These are phyloP conservation scores for Micoletzkya japonica DNA, from an alignment of 2,888 invertebrate species.

Conservation along the genomic window DNA sequence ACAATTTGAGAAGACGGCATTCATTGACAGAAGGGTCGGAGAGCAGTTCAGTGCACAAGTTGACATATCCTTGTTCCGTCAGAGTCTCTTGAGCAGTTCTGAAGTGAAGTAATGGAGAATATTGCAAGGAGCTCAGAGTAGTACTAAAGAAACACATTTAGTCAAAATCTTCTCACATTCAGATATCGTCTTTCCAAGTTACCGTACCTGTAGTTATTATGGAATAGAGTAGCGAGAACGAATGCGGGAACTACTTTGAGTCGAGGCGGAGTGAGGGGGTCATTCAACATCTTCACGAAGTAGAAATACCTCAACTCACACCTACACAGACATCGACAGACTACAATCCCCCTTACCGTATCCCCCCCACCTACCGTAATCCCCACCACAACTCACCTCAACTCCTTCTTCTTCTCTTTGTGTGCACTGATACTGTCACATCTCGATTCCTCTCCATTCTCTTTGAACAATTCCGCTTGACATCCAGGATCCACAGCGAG, in stretches of 20 bases:
- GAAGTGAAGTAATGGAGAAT: slow-evolving; percentile 29
- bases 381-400: no score
- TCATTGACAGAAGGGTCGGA: slow-evolving; percentile 69
- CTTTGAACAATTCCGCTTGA: slow-evolving; percentile 78
- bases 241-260: slow-evolving; percentile 91
- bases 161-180: background rate
- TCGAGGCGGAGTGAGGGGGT: slow-evolving; percentile 79
- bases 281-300: slow-evolving; percentile 87
- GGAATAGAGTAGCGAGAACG: slow-evolving; percentile 88
- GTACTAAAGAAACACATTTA: background rate
- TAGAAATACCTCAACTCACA: slow-evolving; percentile 47
- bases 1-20: slow-evolving; percentile 70
- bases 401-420: slow-evolving; percentile 18
- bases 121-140: background rate
- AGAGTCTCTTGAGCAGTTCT: slow-evolving; percentile 75
- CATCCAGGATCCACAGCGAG: slow-evolving; percentile 92
- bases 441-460: slow-evolving; percentile 35
- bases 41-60: slow-evolving; percentile 87
- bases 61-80: slow-evolving; percentile 78
- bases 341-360: no score
- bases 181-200: no score
- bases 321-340: background rate
- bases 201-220: slow-evolving; percentile 72
- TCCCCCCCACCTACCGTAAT: background rate
- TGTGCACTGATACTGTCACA: slow-evolving; percentile 6